Conservation (phyloP, 2,797 vertebrate species). For the Typhlichthys eigenmanni region DNA sequence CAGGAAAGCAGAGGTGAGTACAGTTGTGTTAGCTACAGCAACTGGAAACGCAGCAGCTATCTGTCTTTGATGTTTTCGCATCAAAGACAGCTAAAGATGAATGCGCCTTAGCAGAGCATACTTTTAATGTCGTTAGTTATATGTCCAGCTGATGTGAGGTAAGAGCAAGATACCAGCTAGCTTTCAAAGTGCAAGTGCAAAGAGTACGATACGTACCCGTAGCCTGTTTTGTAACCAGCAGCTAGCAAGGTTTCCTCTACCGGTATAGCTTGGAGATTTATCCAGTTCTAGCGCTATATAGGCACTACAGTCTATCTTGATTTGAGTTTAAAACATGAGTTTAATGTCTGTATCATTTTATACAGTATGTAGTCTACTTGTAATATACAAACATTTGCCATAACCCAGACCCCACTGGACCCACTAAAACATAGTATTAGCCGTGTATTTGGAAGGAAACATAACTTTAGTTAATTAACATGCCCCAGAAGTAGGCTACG, state of each 20-base stretch:
- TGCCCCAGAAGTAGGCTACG: background rate
- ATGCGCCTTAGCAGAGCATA: conserved; percentile 6
- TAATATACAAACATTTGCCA: conserved; percentile 5
- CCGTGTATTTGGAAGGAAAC: background rate
- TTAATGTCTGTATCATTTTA: background rate
- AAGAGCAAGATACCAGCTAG: conserved; percentile 33
- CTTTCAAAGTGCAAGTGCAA: conserved; percentile 2
- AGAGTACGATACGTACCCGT: background rate
- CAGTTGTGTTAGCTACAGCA: conserved; percentile 33
- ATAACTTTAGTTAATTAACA: background rate
- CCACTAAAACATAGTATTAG: background rate
- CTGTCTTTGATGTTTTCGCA: conserved; percentile 25
- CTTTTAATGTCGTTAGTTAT: background rate
- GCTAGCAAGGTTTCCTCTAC: conserved; percentile 3
- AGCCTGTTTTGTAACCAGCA: conserved; percentile 5
- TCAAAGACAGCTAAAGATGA: conserved; percentile 13
- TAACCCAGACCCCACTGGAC: conserved; percentile 31
- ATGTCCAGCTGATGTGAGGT: conserved; percentile 8
- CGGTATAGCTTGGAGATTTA: conserved; percentile 6
- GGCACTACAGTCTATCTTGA: background rate
- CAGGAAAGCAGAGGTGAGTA: conserved; percentile 74
- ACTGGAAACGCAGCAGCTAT: conserved; percentile 12
- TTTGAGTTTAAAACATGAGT: background rate
- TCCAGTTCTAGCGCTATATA: background rate
- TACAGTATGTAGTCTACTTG: too few species aligned